A percentile compares a stretch with the other conserved stretches of the same genome.
phyloP scores from a whole-genome alignment of 2,888 invertebrate genomes.

The Amitus sp. region DNA sequence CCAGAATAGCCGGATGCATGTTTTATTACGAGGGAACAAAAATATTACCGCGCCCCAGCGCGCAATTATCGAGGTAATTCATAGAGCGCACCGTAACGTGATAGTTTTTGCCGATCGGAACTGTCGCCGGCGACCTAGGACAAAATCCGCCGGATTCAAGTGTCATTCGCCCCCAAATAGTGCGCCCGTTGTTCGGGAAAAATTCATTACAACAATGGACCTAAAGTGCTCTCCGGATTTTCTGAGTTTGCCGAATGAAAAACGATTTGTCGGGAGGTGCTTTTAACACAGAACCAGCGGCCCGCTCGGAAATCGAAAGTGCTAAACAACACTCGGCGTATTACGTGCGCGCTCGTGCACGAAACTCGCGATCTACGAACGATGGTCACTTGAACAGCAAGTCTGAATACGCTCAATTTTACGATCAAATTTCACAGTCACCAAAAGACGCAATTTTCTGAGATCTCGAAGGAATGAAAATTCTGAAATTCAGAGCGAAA shows the following conservation, averaged over 20 bases:
- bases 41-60: conserved; percentile 30
- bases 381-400: not conserved
- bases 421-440: too few relatives aligned
- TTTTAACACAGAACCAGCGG: not conserved
- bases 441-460: too few relatives aligned
- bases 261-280: not conserved
- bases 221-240: conserved; percentile 1
- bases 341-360: not conserved
- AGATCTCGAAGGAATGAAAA: too few relatives aligned
- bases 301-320: not conserved
- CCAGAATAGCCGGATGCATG: conserved; percentile 1
- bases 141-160: conserved; percentile 32
- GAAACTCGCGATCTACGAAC: not conserved
- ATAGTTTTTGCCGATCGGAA: conserved; percentile 37
- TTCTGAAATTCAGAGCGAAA: too few relatives aligned
- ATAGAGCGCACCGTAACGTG: conserved; percentile 20
- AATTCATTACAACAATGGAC: conserved; percentile 18
- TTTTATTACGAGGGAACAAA: conserved; percentile 29
- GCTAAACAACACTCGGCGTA: not conserved
- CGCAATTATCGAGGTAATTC: conserved; percentile 35
- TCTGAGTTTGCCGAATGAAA: not conserved
- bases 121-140: conserved; percentile 23
- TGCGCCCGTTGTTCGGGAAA: conserved; percentile 27
- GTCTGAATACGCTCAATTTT: too few relatives aligned
- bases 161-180: conserved; percentile 29